Percentiles rank a stretch among this genome's conserved stretches.
phyloP scores from a whole-genome alignment of 1,140 invertebrate genomes.

The Neodiprion pinetum region DNA sequence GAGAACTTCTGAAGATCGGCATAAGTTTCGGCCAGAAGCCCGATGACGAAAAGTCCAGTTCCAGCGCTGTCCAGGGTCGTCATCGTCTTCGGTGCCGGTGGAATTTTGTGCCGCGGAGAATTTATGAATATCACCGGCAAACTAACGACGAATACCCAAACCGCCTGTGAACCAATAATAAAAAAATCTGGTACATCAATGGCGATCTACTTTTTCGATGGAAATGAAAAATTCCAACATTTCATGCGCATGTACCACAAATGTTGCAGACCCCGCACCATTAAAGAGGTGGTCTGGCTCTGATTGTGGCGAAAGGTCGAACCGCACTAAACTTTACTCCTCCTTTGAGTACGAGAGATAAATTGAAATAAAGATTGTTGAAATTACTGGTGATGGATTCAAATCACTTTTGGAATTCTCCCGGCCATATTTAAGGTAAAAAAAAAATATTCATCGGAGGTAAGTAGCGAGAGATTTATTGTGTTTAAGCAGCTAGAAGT shows the following conservation, averaged over 20 bases:
- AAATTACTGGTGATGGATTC: no score
- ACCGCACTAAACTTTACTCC: not conserved
- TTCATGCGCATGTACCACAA: no score
- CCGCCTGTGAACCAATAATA: slow-evolving; percentile 67
- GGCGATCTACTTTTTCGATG: slow-evolving; percentile 5
- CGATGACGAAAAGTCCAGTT: slow-evolving; percentile 81
- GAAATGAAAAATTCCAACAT: not conserved
- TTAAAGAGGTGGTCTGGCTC: no score
- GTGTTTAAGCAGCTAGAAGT: no score
- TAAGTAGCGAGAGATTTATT: no score
- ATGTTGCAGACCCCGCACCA: not conserved
- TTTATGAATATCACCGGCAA: slow-evolving; percentile 91
- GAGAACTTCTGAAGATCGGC: slow-evolving; percentile 92
- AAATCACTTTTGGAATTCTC: no score
- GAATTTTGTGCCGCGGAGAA: slow-evolving; percentile 81
- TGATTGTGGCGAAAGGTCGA: not conserved
- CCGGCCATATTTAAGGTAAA: no score
- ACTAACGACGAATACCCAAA: slow-evolving; percentile 93
- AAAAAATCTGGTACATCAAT: not conserved
- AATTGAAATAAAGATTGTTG: no score
- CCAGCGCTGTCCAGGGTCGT: slow-evolving; percentile 85
- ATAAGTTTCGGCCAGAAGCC: slow-evolving; percentile 85
- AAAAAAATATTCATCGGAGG: no score
- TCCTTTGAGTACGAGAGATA: no score
- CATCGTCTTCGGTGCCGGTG: slow-evolving; percentile 80